These are phyloP conservation scores for Hiodon alosoides DNA, from an alignment of 2,113 vertebrate species.

Conservation along the genomic window DNA sequence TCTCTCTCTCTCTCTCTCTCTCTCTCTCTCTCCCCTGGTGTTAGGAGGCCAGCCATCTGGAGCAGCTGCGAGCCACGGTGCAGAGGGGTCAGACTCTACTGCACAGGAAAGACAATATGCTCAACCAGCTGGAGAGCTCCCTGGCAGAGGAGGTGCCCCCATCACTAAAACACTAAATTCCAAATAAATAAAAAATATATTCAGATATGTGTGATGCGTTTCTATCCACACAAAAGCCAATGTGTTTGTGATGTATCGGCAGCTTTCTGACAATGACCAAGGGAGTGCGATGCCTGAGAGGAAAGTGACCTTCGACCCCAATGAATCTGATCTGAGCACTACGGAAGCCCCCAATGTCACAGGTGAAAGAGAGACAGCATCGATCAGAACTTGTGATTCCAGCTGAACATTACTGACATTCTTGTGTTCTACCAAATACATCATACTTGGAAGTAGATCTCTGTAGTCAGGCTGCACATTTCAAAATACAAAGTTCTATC, in stretches of 20 bases:
- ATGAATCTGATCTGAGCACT: slow-evolving; percentile 68
- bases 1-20: background rate
- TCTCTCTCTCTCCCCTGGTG: background rate
- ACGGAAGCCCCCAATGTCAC: slow-evolving; percentile 34
- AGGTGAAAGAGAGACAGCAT: slow-evolving; percentile 25
- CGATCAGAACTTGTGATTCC: background rate
- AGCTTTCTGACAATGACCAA: slow-evolving; percentile 70
- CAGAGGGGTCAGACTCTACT: slow-evolving; percentile 67
- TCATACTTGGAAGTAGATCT: too few species aligned
- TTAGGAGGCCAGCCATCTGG: slow-evolving; percentile 71
- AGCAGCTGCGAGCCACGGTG: slow-evolving; percentile 66
- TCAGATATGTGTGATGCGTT: background rate
- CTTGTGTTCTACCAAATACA: background rate
- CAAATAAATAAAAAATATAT: background rate
- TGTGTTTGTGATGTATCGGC: background rate
- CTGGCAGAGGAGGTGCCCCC: slow-evolving; percentile 71
- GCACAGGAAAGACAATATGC: slow-evolving; percentile 72
- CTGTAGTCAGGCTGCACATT: too few species aligned
- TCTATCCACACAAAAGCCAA: background rate
- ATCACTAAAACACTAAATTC: background rate
- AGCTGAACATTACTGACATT: background rate
- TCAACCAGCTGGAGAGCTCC: slow-evolving; percentile 75
- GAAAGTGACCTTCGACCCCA: slow-evolving; percentile 86
- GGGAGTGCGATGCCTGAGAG: slow-evolving; percentile 45
- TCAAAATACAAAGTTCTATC: too few species aligned